Base-by-base conservation (phyloP, 2,797 vertebrate genomes). In the Ficedula albicollis region DNA sequence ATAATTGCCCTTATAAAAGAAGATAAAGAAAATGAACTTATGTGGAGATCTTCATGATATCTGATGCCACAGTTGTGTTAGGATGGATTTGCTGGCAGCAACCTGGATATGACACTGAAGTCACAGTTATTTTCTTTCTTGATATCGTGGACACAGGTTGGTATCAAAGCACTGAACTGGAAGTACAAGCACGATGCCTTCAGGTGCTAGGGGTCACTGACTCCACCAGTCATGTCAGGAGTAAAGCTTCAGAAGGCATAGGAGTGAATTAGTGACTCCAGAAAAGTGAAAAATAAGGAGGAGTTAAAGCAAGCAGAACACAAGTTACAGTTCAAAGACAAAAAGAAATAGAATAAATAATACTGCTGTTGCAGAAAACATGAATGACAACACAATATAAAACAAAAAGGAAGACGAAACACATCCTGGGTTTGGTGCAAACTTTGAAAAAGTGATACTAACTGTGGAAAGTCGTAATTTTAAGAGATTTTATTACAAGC, bases 261-360 rank as follows among this genome's bases (percentile, higher is more conserved):
- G 30, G 20, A 59, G 32, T 27, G 80, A 87, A 93, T 82, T 44
- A 70, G 60, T 64, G 32, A 59, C 22, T 63, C 15, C 27, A 80
- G 2, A 67, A 66, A 67, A 83, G 9, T 43, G 64, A 83, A 92
- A 92, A 94, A 69, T 30, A 63, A 77, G 59, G 29, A 73, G 29
- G 16, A 44, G 38, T 76, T 91, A 95, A 85, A 92, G 82, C 27
- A 68, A 85, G 74, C 18, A 87, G 72, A 91, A 79, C 23, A 63
- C 10, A 89, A 93, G 27, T 51, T 48, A 69, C 90, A 91, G 54
- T 46, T 77, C 75, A 87, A 80, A 83, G 63, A 43, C 54, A 92
- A 63, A 78, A 84, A 83, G 18, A 27, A 79, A 78, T 15, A 32
- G 27, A 76, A 59, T 76, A 83, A 79, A 63, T 59, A 87, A 80